A percentile compares a stretch with the other conserved stretches of the same genome.
phyloP scores from a whole-genome alignment of 2,113 vertebrate genomes.

The Bothrops jararaca region DNA sequence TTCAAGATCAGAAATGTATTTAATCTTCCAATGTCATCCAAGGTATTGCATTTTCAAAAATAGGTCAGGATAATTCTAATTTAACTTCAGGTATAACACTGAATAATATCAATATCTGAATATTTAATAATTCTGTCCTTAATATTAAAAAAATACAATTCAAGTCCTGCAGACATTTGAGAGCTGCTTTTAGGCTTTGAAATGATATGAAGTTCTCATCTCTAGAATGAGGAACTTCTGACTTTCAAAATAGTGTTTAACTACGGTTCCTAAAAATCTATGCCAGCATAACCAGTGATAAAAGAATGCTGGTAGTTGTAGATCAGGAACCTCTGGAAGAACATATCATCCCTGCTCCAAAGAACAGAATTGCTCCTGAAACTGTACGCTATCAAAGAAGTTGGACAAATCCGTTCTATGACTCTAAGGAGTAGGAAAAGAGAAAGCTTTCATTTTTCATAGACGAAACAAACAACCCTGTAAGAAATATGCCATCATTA shows the following conservation, averaged over 20 bases:
- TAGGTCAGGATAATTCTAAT: neutral
- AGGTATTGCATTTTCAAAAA: neutral
- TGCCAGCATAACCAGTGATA: neutral
- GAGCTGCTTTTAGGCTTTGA: neutral
- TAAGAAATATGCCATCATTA: conserved; percentile 4
- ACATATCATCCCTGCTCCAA: neutral
- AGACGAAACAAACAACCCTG: neutral
- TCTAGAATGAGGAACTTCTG: neutral
- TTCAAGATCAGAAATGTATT: neutral
- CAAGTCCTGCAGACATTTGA: neutral
- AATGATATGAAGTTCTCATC: neutral
- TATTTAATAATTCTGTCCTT: neutral
- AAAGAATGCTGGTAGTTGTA: neutral
- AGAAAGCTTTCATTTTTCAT: conserved; percentile 26
- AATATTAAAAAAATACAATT: neutral
- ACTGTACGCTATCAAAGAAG: neutral
- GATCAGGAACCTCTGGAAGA: neutral
- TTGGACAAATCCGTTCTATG: no score
- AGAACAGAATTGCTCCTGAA: neutral
- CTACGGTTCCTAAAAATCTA: neutral
- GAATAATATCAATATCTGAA: neutral
- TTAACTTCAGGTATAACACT: neutral
- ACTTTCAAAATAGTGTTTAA: neutral
- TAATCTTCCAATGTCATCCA: neutral
- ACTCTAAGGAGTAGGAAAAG: neutral